Evolutionary conservation across 2,888 invertebrate species (phyloP).

Genomic region (Liposcelis brunnea): DNA sequence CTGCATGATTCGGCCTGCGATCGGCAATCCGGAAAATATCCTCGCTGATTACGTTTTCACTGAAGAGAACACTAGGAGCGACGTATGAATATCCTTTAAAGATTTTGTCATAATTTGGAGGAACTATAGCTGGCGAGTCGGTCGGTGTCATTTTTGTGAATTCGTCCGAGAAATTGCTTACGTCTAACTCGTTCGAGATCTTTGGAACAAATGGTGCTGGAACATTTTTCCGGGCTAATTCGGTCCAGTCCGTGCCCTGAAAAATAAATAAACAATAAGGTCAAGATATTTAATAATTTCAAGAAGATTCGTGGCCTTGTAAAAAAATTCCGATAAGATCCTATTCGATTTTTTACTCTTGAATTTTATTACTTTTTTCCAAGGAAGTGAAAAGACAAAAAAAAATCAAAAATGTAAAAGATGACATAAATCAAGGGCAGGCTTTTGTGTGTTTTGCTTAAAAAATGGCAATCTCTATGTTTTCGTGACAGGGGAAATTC

Average conservation of each 20-base stretch:
- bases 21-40: slow-evolving; percentile 39
- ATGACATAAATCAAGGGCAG: no score
- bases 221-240: slow-evolving; percentile 56
- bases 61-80: slow-evolving; percentile 77
- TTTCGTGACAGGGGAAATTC: no score
- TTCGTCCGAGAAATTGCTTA: slow-evolving; percentile 91
- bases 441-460: no score
- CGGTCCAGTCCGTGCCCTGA: slow-evolving; percentile 61
- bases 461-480: no score
- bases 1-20: slow-evolving; percentile 31
- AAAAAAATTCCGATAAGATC: no score
- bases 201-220: slow-evolving; percentile 82
- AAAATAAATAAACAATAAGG: slow-evolving; percentile 17
- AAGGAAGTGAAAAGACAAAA: no score
- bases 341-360: no score
- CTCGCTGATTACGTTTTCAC: slow-evolving; percentile 57
- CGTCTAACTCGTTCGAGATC: slow-evolving; percentile 70
- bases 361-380: no score
- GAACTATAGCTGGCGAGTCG: slow-evolving; percentile 81
- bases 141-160: slow-evolving; percentile 84
- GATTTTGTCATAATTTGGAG: slow-evolving; percentile 66
- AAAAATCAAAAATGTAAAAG: no score
- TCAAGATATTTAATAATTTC: no score
- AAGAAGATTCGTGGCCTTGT: no score
- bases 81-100: slow-evolving; percentile 95